These are phyloP conservation scores for Pinna nobilis DNA, from an alignment of 1,140 invertebrate genomes.

Conservation along the genomic window DNA sequence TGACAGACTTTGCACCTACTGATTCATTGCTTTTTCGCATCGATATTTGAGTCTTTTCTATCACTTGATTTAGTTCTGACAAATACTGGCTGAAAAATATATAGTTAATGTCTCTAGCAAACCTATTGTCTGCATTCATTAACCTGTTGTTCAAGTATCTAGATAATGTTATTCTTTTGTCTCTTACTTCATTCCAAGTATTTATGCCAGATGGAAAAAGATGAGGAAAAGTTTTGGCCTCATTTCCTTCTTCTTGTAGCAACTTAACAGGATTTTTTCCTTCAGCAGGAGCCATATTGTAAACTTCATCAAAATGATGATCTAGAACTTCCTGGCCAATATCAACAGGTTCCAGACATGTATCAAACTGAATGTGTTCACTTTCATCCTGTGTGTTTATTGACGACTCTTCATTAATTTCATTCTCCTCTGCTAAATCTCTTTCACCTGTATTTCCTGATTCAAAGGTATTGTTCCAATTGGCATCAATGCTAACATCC, in stretches of 20 bases:
- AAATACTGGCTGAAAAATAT: slow-evolving; percentile 36
- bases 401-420: neutral
- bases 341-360: slow-evolving; percentile 44
- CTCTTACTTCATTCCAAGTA: slow-evolving; percentile 16
- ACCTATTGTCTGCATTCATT: slow-evolving; percentile 32
- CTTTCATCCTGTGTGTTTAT: neutral
- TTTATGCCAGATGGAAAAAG: slow-evolving; percentile 25
- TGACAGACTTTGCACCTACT: no score
- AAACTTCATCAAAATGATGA: slow-evolving; percentile 31
- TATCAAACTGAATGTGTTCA: slow-evolving; percentile 23
- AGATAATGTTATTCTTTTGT: slow-evolving; percentile 4
- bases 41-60: slow-evolving; percentile 20
- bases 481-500: neutral
- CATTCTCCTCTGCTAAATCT: neutral
- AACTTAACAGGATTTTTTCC: slow-evolving; percentile 18
- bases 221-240: slow-evolving; percentile 26
- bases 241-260: slow-evolving; percentile 25
- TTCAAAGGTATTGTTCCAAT: slow-evolving; percentile 3
- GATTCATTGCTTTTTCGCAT: no score
- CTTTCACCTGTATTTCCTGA: neutral
- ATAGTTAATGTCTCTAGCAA: slow-evolving; percentile 17
- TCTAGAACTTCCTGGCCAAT: slow-evolving; percentile 43
- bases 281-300: slow-evolving; percentile 30
- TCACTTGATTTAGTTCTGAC: slow-evolving; percentile 24
- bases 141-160: slow-evolving; percentile 31